Evolutionary conservation across 53 echinoderm and acorn worm species (phyloP).

Genomic region (Paracentrotus lividus): DNA sequence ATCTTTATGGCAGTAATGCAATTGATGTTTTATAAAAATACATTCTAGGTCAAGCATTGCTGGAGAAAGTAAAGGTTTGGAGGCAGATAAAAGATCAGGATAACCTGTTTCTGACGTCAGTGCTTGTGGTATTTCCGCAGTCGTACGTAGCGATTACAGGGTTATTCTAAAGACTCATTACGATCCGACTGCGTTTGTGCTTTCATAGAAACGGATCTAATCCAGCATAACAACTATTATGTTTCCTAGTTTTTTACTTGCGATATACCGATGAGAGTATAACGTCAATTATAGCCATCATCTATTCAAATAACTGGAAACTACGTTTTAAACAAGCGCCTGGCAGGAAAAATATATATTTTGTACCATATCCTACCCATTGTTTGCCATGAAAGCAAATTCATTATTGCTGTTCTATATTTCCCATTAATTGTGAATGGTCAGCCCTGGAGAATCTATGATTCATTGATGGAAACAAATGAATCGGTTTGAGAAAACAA

Average conservation of each 20-base stretch:
- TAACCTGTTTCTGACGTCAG: conserved; percentile 45
- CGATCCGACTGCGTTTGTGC: neutral
- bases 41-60: conserved; percentile 25
- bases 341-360: neutral
- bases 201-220: conserved; percentile 42
- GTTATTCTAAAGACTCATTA: neutral
- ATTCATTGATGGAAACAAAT: conserved; percentile 37
- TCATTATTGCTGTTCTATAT: conserved; percentile 17
- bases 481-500: neutral
- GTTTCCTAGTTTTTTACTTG: neutral
- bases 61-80: neutral
- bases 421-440: neutral
- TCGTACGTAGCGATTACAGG: neutral
- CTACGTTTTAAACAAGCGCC: neutral
- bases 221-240: conserved; percentile 27
- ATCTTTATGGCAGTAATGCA: conserved; percentile 21
- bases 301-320: neutral
- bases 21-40: conserved; percentile 48
- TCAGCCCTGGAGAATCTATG: conserved; percentile 29
- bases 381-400: conserved; percentile 19
- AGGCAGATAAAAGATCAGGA: neutral
- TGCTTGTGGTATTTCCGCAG: conserved; percentile 28
- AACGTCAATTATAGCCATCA: neutral
- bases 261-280: neutral
- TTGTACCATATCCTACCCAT: neutral